Evolutionary conservation across 1,140 invertebrate species (phyloP).

Genomic region (Brachionus plicatilis): DNA sequence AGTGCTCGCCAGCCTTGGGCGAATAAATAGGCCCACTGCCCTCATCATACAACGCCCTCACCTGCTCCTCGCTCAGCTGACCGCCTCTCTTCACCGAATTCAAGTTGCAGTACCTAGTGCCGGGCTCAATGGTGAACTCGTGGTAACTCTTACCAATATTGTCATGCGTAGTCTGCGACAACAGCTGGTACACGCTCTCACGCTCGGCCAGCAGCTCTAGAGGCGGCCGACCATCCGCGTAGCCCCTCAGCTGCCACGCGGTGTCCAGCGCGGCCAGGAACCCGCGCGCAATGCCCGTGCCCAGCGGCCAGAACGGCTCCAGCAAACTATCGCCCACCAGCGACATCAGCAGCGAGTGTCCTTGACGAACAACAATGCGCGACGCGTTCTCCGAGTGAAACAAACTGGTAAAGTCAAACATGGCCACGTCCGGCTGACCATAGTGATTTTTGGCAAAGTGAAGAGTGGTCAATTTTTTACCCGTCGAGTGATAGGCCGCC

Average conservation of each 20-base stretch:
- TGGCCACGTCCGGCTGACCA: constrained; percentile 92
- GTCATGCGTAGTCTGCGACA: constrained; percentile 90
- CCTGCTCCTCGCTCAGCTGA: neutral
- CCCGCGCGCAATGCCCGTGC: constrained; percentile 90
- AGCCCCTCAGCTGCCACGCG: constrained; percentile 84
- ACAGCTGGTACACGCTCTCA: constrained; percentile 81
- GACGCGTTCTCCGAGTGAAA: constrained; percentile 90
- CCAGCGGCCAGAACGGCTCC: constrained; percentile 96
- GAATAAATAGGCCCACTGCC: neutral
- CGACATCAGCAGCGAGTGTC: constrained; percentile 73
- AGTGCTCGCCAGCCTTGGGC: neutral
- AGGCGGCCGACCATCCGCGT: constrained; percentile 63
- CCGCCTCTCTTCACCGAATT: neutral
- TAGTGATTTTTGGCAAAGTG: constrained; percentile 98
- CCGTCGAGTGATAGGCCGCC: constrained; percentile 90
- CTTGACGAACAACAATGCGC: constrained; percentile 68
- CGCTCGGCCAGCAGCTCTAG: constrained; percentile 63
- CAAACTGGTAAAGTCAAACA: constrained; percentile 99
- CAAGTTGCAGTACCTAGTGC: constrained; percentile 58
- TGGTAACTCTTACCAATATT: constrained; percentile 82
- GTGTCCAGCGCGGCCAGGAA: constrained; percentile 92
- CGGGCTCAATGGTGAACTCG: constrained; percentile 81
- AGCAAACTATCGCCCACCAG: constrained; percentile 91
- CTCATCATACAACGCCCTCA: neutral
- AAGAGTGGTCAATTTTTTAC: constrained; percentile 76